Evolutionary conservation across 1,140 invertebrate genomes (phyloP).

Genomic region (Neelides sp.): DNA sequence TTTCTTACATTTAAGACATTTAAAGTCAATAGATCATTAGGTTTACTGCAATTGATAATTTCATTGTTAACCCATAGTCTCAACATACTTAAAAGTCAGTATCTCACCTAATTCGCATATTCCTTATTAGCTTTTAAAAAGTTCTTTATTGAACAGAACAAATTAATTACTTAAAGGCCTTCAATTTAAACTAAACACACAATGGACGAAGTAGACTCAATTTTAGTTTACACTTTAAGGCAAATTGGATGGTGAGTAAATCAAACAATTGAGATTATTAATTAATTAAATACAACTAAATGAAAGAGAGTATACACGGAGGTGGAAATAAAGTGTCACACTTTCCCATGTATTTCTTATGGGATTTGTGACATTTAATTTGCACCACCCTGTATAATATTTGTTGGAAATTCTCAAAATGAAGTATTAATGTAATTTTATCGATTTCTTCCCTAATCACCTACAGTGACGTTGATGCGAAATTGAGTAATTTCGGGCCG

Average conservation of each 20-base stretch:
- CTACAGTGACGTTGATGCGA: conserved; percentile 22
- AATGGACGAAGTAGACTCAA: conserved; percentile 31
- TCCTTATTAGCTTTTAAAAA: no score
- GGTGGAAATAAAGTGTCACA: background rate
- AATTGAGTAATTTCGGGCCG: conserved; percentile 19
- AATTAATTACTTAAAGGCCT: no score
- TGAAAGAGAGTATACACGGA: background rate
- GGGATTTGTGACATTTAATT: background rate
- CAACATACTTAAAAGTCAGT: no score
- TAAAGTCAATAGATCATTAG: no score
- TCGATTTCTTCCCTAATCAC: background rate
- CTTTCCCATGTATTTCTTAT: background rate
- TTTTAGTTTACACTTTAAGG: conserved; percentile 26
- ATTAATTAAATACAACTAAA: background rate
- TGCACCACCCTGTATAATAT: background rate
- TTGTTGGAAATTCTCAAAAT: background rate
- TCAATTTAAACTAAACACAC: no score
- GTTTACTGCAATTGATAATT: no score
- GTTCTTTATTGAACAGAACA: no score
- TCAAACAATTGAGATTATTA: background rate
- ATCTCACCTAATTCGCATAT: no score
- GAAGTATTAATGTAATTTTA: background rate
- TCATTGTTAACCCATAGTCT: no score
- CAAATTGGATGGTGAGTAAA: conserved; percentile 27
- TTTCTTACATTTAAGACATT: no score